Evolutionary conservation across 2,113 vertebrate genomes (phyloP).

Genomic region (Glaucidium brasilianum): DNA sequence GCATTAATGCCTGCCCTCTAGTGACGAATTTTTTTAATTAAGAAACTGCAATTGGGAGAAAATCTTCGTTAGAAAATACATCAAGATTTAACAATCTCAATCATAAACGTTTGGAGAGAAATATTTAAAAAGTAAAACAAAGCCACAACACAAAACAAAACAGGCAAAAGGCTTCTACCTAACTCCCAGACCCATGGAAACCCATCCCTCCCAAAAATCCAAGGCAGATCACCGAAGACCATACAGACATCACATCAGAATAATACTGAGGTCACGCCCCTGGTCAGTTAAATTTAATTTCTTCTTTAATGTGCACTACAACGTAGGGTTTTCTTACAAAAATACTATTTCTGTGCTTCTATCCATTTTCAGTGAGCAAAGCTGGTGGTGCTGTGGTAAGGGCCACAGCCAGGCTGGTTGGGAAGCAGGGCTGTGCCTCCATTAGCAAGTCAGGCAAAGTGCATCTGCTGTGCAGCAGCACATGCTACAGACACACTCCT

Average conservation of each 20-base stretch:
- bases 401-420: accelerated
- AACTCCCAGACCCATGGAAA: not conserved
- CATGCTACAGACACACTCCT: not conserved
- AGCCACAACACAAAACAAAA: too few relatives aligned
- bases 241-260: not conserved
- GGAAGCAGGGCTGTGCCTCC: not conserved
- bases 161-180: not conserved
- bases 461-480: accelerated
- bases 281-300: not conserved
- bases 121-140: too few relatives aligned
- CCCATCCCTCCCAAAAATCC: not conserved
- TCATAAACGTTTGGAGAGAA: not conserved
- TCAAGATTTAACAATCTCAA: not conserved
- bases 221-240: not conserved
- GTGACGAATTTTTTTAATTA: not conserved
- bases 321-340: not conserved
- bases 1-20: not conserved
- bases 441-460: not conserved
- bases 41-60: not conserved
- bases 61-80: not conserved
- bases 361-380: not conserved
- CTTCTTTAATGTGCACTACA: not conserved
- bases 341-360: not conserved
- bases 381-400: not conserved
- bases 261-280: not conserved